These are phyloP conservation scores for Arenaria interpres DNA, from an alignment of 2,113 vertebrate species.

Conservation along the genomic window DNA sequence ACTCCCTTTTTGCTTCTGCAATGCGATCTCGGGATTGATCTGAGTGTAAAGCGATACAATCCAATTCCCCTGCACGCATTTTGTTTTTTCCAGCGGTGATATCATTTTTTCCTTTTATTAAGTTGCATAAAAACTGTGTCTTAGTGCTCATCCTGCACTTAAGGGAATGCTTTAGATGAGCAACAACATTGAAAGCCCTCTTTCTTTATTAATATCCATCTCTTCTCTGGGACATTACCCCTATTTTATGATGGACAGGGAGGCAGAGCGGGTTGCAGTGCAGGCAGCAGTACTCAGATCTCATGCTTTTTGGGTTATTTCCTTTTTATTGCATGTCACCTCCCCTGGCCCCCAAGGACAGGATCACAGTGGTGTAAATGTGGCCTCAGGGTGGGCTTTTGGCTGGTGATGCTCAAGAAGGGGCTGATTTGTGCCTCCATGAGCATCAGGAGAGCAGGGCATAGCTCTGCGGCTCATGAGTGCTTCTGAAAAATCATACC, in stretches of 20 bases:
- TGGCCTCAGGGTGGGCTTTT: not conserved
- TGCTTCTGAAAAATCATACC: not conserved
- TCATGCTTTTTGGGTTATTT: not conserved
- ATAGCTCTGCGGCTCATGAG: not conserved
- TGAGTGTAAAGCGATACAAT: not conserved
- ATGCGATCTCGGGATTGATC: not conserved
- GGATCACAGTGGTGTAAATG: not conserved
- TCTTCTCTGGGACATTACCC: not conserved
- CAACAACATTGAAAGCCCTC: not conserved
- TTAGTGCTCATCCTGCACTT: conserved; percentile 22
- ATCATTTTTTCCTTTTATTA: conserved; percentile 47
- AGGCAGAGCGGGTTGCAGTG: not conserved
- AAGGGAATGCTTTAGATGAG: conserved; percentile 1
- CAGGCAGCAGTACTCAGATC: not conserved
- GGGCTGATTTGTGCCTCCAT: rapidly evolving
- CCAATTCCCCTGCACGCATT: not conserved
- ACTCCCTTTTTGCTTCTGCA: not conserved
- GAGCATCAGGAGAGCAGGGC: not conserved
- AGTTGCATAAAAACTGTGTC: conserved; percentile 12
- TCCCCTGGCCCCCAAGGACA: not conserved
- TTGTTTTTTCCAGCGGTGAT: conserved; percentile 20
- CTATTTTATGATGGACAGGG: not conserved
- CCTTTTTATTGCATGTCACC: not conserved
- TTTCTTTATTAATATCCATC: conserved; percentile 21
- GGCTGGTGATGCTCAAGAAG: not conserved